A percentile compares a stretch with the other conserved stretches of the same genome.
Evolutionary conservation across 2,797 vertebrate genomes (phyloP).

Genomic region (Amblyraja radiata): DNA sequence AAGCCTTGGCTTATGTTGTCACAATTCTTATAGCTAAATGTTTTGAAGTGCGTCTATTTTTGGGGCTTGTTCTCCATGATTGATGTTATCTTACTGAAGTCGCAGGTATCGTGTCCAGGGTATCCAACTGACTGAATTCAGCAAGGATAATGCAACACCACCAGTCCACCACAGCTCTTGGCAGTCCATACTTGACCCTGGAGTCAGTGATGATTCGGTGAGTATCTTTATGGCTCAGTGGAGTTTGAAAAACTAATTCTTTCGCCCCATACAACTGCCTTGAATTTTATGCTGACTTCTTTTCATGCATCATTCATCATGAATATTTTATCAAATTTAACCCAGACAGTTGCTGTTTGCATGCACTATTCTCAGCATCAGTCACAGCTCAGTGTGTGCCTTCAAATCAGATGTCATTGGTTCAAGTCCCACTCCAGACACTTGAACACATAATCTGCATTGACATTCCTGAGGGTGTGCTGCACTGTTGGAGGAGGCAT

Average conservation of each 20-base stretch:
- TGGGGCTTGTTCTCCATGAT: background rate
- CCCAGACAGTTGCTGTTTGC: background rate
- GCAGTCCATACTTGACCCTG: slow-evolving; percentile 59
- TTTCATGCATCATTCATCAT: background rate
- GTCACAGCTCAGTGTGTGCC: background rate
- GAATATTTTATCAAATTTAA: background rate
- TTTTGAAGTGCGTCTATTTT: background rate
- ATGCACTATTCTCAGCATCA: background rate
- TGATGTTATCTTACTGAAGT: slow-evolving; percentile 49
- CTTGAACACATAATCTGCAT: background rate
- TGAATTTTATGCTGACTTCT: background rate
- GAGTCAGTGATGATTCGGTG: background rate
- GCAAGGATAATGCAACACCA: slow-evolving; percentile 61
- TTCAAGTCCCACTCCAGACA: background rate
- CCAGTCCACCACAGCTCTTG: slow-evolving; percentile 74
- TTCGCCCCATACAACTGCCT: background rate
- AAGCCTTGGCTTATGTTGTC: background rate
- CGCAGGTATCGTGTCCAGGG: slow-evolving; percentile 67
- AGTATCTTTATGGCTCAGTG: background rate
- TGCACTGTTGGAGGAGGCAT: no score
- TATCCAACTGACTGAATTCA: slow-evolving; percentile 61
- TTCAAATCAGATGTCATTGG: background rate
- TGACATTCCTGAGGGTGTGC: background rate
- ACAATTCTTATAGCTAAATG: background rate
- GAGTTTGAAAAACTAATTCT: background rate